phyloP scores from a whole-genome alignment of 1,140 invertebrate species.

The Archivesica marissinica region DNA sequence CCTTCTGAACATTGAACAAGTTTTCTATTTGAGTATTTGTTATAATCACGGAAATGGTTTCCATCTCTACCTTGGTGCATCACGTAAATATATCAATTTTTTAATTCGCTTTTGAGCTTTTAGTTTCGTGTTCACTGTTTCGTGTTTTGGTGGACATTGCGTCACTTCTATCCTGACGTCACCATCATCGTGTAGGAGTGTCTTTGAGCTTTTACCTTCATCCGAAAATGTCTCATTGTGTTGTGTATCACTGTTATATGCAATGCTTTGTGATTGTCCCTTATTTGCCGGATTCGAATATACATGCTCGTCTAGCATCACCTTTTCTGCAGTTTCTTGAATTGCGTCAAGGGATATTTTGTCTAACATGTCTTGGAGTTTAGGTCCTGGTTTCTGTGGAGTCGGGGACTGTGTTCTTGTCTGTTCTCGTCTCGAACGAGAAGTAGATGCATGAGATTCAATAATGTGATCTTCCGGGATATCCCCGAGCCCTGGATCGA shows the following conservation, averaged over 20 bases:
- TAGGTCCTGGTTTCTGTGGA: slow-evolving; percentile 32
- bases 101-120: slow-evolving; percentile 54
- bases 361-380: neutral
- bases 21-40: too few relatives aligned
- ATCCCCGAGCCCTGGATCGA: slow-evolving; percentile 28
- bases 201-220: slow-evolving; percentile 31
- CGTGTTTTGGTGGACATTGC: slow-evolving; percentile 56
- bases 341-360: slow-evolving; percentile 1
- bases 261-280: neutral
- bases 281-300: neutral
- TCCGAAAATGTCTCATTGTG: neutral
- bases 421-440: neutral
- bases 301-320: neutral
- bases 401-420: slow-evolving; percentile 21
- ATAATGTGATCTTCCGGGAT: slow-evolving; percentile 57
- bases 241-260: neutral
- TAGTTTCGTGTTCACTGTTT: slow-evolving; percentile 25
- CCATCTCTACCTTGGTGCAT: slow-evolving; percentile 30
- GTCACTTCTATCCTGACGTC: slow-evolving; percentile 56
- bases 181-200: slow-evolving; percentile 41
- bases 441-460: neutral
- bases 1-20: too few relatives aligned
- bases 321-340: slow-evolving; percentile 15
- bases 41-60: too few relatives aligned
- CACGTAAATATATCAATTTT: slow-evolving; percentile 49